Conservation (phyloP, 2,113 vertebrate species). For the Ginglymostoma cirratum region DNA sequence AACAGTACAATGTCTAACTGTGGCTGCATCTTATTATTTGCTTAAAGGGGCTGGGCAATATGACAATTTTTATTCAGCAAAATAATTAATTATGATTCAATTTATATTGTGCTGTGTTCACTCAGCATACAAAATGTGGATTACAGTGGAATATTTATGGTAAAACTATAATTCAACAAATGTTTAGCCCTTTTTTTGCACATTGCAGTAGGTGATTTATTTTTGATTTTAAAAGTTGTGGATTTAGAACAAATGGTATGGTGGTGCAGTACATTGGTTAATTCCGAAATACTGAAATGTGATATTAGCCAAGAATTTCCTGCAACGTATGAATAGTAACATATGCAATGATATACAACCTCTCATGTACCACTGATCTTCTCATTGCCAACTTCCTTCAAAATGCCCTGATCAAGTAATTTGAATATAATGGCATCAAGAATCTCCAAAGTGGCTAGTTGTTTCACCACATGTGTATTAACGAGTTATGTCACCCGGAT, state of each 20-base stretch:
- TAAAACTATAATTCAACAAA: background rate
- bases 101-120: background rate
- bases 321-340: background rate
- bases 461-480: background rate
- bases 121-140: background rate
- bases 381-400: background rate
- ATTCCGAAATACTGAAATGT: background rate
- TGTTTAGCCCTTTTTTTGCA: background rate
- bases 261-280: background rate
- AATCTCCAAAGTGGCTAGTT: background rate
- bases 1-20: background rate
- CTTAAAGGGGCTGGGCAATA: background rate
- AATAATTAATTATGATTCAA: background rate
- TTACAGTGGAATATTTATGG: background rate
- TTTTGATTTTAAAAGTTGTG: background rate
- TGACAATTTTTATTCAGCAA: background rate
- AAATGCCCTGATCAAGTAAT: background rate
- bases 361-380: background rate
- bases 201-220: background rate
- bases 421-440: background rate
- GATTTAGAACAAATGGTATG: background rate
- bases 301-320: background rate
- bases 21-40: background rate
- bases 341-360: background rate
- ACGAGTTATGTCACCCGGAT: background rate